Base-by-base conservation (phyloP, 2,113 vertebrate species). In the Girardinichthys multiradiatus region DNA sequence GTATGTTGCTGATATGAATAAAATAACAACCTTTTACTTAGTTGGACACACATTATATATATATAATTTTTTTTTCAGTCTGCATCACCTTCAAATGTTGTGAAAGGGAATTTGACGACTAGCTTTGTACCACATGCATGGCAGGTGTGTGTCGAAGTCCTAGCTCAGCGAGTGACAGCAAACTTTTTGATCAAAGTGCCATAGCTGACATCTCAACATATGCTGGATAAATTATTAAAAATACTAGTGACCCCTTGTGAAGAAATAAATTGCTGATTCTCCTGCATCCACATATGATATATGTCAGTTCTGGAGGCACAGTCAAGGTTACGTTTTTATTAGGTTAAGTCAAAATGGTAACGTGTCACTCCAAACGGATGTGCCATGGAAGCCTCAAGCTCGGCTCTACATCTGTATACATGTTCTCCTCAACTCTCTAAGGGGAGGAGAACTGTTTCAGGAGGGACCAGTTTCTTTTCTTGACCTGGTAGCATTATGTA, bases 221-320 rank as follows among this genome's bases (percentile, higher is more conserved):
- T 94, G 93, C 90, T 73, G 80, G 68, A 94, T 94, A 74, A 94
- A 95, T 94, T 92, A 94, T 95, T 94, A 86, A 94, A 93, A 89
- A 89, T 91, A 91, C 89, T 90, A 93, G 91, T 95, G 93, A 94
- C 93, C 93, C 78, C 85, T 92, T 92, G 86, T 87, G 87, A 93
- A 79, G 90, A 88, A 91, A 91, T 91, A 92, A 91, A 92, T 93
- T 91, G 88, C 92, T 72, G 90, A 87, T 90, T 83, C 88, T 86
- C 90, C 90, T 84, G 85, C 83, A 87, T 88, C 63, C 76, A 37
- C 65, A 72, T 80, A 86, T 90, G 86, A 76, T 86, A 73, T 83
- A 89, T 88, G 85, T 90, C 87, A 83, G 84, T 80, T 90, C 81
- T 81, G 73, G 68, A 85, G 86, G 82, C 80, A 73, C 90, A 86